Evolutionary conservation across 2,113 vertebrate species (phyloP).

Genomic region (Sphaerodactylus townsendi): DNA sequence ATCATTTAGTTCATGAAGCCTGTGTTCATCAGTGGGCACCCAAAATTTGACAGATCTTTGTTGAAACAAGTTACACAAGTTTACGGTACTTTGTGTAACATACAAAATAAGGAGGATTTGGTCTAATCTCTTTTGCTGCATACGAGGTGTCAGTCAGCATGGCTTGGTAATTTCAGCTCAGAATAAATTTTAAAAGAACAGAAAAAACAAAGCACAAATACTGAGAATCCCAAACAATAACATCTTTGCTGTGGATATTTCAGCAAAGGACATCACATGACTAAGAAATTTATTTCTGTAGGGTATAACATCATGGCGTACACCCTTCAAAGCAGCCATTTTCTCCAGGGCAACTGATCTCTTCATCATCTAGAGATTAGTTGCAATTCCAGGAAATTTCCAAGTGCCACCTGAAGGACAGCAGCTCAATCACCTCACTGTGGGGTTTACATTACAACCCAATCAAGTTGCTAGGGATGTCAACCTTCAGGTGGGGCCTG

Average conservation of each 20-base stretch:
- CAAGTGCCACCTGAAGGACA: no score
- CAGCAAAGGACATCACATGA: constrained; percentile 2
- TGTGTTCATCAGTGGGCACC: neutral
- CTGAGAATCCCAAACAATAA: neutral
- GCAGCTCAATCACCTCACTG: no score
- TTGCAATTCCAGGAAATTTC: no score
- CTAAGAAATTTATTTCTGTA: neutral
- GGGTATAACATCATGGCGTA: no score
- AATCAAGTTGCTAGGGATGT: no score
- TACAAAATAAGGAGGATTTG: constrained; percentile 31
- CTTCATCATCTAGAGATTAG: no score
- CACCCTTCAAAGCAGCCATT: no score
- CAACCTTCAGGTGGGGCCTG: no score
- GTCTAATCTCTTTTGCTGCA: constrained; percentile 15
- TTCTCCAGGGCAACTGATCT: no score
- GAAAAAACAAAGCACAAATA: constrained; percentile 9
- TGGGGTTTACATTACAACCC: no score
- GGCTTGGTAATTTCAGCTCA: constrained; percentile 11
- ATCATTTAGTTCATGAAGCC: neutral
- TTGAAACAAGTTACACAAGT: constrained; percentile 48
- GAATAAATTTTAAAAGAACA: constrained; percentile 13
- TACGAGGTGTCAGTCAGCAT: constrained; percentile 18
- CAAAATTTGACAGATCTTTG: constrained; percentile 35
- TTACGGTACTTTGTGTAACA: constrained; percentile 35
- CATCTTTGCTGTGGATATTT: constrained; percentile 21